phyloP scores from a whole-genome alignment of 2,797 vertebrate species.

The Odontamblyopus rebecca region DNA sequence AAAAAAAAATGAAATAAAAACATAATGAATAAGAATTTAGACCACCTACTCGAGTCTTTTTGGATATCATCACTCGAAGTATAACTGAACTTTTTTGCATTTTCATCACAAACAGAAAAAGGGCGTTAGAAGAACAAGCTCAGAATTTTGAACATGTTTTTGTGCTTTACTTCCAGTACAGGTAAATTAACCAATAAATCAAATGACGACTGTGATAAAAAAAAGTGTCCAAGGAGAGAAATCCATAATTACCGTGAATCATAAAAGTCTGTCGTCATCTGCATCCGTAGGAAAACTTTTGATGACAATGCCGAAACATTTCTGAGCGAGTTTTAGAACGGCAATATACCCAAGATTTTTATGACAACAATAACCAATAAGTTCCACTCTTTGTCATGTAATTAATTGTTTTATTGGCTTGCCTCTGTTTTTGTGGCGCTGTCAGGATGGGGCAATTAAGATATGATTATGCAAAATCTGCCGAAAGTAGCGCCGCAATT shows the following conservation, averaged over 20 bases:
- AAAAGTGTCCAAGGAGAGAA: slow-evolving; percentile 27
- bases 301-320: slow-evolving; percentile 15
- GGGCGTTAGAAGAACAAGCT: not conserved
- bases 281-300: slow-evolving; percentile 11
- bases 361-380: slow-evolving; percentile 17
- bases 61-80: not conserved
- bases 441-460: slow-evolving; percentile 33
- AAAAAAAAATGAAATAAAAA: too few relatives aligned
- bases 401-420: slow-evolving; percentile 52
- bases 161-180: not conserved
- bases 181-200: slow-evolving; percentile 34
- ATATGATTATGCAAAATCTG: slow-evolving; percentile 44
- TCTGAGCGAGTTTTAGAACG: slow-evolving; percentile 9
- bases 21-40: not conserved
- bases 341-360: slow-evolving; percentile 19
- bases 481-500: slow-evolving; percentile 29
- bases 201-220: slow-evolving; percentile 15
- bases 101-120: not conserved
- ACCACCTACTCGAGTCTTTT: not conserved
- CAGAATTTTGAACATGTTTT: slow-evolving; percentile 1
- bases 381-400: slow-evolving; percentile 29
- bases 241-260: slow-evolving; percentile 9
- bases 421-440: slow-evolving; percentile 33
- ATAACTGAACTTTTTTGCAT: not conserved
- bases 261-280: slow-evolving; percentile 31